Evolutionary conservation across 2,888 invertebrate genomes (phyloP), one percentile per base, ranked within the genome.

Genomic region (Deroplatys truncata): DNA sequence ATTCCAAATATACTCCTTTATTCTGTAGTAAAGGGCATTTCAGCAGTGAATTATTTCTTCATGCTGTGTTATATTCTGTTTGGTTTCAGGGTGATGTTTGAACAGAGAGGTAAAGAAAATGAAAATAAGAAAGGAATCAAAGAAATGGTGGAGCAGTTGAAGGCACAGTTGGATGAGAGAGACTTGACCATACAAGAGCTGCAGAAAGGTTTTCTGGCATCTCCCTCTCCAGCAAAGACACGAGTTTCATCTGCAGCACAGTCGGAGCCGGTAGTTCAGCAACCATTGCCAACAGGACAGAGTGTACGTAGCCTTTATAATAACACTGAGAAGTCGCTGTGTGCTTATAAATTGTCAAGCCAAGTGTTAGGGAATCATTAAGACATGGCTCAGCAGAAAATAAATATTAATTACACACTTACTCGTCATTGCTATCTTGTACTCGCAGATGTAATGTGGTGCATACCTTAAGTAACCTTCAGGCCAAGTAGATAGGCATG

Each of bases 141-240:
- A 90, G 93, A 93, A 91, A 93, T 93, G 91, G 93, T 95, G 8
- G 93, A 93, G 91, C 93, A 93, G 84, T 92, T 95, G 35, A 93
- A 93, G 49, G 93, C 93, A 88, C 94, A 95, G 91, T 92, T 95
- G 72, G 94, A 94, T 90, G 94, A 94, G 89, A 92, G 92, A 88
- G 93, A 93, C 90, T 90, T 92, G 4, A 92, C 92, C 20, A 91
- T 93, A 29, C 91, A 92, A 49, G 92, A 92, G 85, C 90, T 92
- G 84, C 92, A 92, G 82, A 92, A 90, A 89, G 92, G 56, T 25
- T 72, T 72, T 7, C 56, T 20, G 92, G 89, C 90, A 91, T 82
- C 35, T 90, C 16, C 87, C 91, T 9, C 89, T 92, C 56, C 56
- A 72, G 25, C 25, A 7, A 72, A 49, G 28, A 15, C 43, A 85